A percentile compares a stretch with the other conserved stretches of the same genome.
Evolutionary conservation across 64 coral and sea anemone genomes (phyloP).

Genomic region (Montipora foliosa): DNA sequence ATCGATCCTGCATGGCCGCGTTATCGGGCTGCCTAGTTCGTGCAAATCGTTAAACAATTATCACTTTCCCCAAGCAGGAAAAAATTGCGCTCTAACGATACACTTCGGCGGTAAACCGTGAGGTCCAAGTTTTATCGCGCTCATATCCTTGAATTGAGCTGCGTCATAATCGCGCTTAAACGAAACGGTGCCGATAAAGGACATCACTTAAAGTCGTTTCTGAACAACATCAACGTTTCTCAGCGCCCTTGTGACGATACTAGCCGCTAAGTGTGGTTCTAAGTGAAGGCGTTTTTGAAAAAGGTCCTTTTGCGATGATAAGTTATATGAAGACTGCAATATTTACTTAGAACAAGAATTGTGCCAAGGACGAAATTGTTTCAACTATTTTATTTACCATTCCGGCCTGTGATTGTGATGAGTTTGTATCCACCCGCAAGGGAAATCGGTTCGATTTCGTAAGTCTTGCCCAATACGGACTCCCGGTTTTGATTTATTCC

Average conservation of each 20-base stretch:
- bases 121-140: too few species aligned
- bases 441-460: background rate
- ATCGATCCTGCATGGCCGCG: too few species aligned
- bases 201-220: background rate
- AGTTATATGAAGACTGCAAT: background rate
- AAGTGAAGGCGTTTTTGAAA: background rate
- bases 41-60: background rate
- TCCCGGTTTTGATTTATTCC: background rate
- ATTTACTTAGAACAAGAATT: constrained; percentile 5
- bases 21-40: background rate
- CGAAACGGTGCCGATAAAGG: background rate
- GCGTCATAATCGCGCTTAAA: too few species aligned
- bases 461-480: too few species aligned
- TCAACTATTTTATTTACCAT: background rate
- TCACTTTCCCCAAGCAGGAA: background rate
- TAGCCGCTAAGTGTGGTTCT: too few species aligned
- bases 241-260: background rate
- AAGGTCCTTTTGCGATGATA: background rate
- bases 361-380: background rate
- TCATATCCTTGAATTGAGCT: too few species aligned
- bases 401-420: too few species aligned
- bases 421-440: background rate
- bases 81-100: background rate
- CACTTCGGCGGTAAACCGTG: background rate
- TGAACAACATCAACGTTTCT: background rate